These are phyloP conservation scores for Menidia menidia DNA, from an alignment of 2,797 vertebrate species.

Conservation along the genomic window DNA sequence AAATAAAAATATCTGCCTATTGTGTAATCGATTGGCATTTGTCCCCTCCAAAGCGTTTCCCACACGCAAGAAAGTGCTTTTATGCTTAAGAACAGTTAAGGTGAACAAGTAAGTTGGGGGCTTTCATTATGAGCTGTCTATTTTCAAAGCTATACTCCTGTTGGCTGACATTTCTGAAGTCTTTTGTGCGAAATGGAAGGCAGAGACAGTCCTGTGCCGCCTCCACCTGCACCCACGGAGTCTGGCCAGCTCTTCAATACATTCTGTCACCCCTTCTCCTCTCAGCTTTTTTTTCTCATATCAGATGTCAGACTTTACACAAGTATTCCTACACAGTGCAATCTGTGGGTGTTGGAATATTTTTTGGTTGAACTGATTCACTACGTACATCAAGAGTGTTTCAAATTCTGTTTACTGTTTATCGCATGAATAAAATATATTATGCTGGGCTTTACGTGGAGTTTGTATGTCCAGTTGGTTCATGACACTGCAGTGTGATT, in stretches of 20 bases:
- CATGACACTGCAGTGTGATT: slow-evolving; percentile 25
- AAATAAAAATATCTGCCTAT: slow-evolving; percentile 32
- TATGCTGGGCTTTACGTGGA: not conserved
- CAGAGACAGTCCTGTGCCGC: slow-evolving; percentile 68
- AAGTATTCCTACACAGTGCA: slow-evolving; percentile 53
- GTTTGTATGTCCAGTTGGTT: slow-evolving; percentile 10
- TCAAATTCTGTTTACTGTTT: slow-evolving; percentile 11
- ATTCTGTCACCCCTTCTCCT: slow-evolving; percentile 32
- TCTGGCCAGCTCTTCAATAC: slow-evolving; percentile 67
- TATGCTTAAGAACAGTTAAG: slow-evolving; percentile 27
- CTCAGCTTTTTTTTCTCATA: slow-evolving; percentile 37
- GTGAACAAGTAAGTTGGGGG: slow-evolving; percentile 51
- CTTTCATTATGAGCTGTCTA: slow-evolving; percentile 60
- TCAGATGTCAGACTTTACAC: slow-evolving; percentile 63
- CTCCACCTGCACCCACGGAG: slow-evolving; percentile 65
- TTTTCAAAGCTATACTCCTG: slow-evolving; percentile 66
- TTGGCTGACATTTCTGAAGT: slow-evolving; percentile 75
- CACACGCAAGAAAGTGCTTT: slow-evolving; percentile 34
- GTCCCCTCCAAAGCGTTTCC: slow-evolving; percentile 34
- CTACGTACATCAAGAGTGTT: slow-evolving; percentile 23
- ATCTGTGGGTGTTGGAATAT: slow-evolving; percentile 31
- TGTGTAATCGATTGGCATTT: slow-evolving; percentile 34
- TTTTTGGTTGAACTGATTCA: slow-evolving; percentile 25
- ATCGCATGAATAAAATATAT: slow-evolving; percentile 22
- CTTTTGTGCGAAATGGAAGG: slow-evolving; percentile 77